Base-by-base conservation (phyloP, 2,797 vertebrate genomes). In the Bovichtus variegatus region DNA sequence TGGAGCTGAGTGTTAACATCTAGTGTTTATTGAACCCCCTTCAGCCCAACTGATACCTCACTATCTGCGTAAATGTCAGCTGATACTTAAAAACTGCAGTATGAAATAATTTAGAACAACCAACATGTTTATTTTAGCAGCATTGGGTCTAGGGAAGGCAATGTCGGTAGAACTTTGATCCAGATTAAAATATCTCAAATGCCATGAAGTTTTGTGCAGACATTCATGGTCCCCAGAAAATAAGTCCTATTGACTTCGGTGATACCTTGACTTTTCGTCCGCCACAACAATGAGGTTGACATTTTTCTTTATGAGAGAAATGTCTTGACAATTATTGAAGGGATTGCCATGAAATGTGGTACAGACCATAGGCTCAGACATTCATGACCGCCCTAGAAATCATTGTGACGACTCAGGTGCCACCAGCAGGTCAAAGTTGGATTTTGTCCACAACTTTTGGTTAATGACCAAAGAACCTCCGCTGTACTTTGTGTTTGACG, bases 1-100 rank as follows among this genome's bases (percentile, higher is more conserved):
- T 46, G 62, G 53, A 38, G 36, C 53, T 34, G n/a, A 36, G 29
- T 31, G 47, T 44, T 27, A 25, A 31, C 40, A 23, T 68, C 3
- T 43, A 23, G 18, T 57, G 10, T 64, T 77, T 65, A 66, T 58
- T 29, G 31, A 47, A 69, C 54, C 47, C 54, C 11, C 53, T 29
- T 25, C 47, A 69, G 54, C 47, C 47, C 15, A 18, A 13, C 3
- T 21, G 15, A 62, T 34, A 49, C 25, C 5, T 71, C 2, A 2
- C 15, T 50, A 23, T 62, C 1, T 0, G 7, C 15, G 11, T 29
- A 4, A 13, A n/a, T 60, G 10, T 66, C 3, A 18, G 44, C 11
- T 7, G 16, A 59, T 8, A 15, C 8, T n/a, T 38, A 36, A 5
- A 36, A 55, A 55, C 5, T 49, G 40, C 11, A 40, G 19, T 16